Evolutionary conservation across 2,888 invertebrate species (phyloP), one percentile per base, ranked within the genome.

Genomic region (Siphonodentalium dalli): DNA sequence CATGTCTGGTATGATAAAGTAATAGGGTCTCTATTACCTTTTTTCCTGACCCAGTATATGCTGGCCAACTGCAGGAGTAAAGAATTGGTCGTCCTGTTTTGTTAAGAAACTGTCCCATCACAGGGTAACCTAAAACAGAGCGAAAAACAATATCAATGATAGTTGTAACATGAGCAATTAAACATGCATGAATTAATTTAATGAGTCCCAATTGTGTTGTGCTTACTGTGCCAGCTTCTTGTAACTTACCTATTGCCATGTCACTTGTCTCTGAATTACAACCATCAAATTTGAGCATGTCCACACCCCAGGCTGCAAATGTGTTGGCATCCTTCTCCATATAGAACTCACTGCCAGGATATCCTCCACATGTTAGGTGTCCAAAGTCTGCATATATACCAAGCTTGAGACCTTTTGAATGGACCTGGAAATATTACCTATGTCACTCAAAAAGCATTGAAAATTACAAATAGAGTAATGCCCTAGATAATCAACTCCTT

Each of bases 341-440:
- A 83, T 90, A 89, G 5, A 92, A 92, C 62, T 93, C 86, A 50
- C 93, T 90, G n/a, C 97, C 97, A 0, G 97, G 97, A 80, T 95
- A 98, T 5, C 96, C 96, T 2, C 92, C 96, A 80, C 98, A 99
- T 0, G 98, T 99, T 82, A 90, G 92, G 78, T 93, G 94, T 4
- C 98, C 98, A 81, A 91, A 95, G 81, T 98, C 97, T 78, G 95
- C 94, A 79, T 98, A 98, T 65, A 98, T 96, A 23, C 97, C 98
- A 76, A 98, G 92, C 82, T 95, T 95, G 35, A 98, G 84, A n/a
- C 96, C 96, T 81, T 64, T 61, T n/a, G 56, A 49, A 51, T 72
- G 72, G 23, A 65, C 46, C 66, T 65, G 40, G 8, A 18, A 39
- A 40, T 9, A n/a, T n/a, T n/a, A n/a, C n/a, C n/a, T n/a, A n/a